Percentiles rank a stretch among this genome's conserved stretches.
phyloP scores from a whole-genome alignment of 2,888 invertebrate genomes.

The Sesia bembeciformis region DNA sequence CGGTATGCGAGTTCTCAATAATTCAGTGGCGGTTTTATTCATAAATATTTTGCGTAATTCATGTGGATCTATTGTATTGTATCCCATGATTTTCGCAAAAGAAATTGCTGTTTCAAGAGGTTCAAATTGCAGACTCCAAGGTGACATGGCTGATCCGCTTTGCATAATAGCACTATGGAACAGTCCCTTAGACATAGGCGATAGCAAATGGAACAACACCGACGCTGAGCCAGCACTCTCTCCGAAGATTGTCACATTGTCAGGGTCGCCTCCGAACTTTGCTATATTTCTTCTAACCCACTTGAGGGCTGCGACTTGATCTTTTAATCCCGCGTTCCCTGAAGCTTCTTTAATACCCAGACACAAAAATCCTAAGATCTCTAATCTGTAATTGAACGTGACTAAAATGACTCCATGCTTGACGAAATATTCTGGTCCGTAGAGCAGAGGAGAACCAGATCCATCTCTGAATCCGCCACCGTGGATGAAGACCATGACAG shows the following conservation, averaged over 20 bases:
- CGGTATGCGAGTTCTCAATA: conserved; percentile 42
- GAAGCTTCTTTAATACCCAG: conserved; percentile 55
- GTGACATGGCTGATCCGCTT: conserved; percentile 54
- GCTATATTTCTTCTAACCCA: conserved; percentile 52
- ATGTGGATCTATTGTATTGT: conserved; percentile 29
- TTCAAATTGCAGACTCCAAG: conserved; percentile 55
- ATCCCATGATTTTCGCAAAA: conserved; percentile 39
- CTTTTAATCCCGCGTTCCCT: conserved; percentile 58
- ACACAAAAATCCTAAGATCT: conserved; percentile 55
- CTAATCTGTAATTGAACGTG: conserved; percentile 56
- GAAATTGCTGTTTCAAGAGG: conserved; percentile 40
- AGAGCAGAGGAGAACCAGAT: conserved; percentile 46
- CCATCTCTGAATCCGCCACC: conserved; percentile 61
- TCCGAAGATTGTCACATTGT: conserved; percentile 54
- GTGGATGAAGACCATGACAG: conserved; percentile 63
- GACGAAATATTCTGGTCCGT: conserved; percentile 50
- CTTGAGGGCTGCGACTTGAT: conserved; percentile 50
- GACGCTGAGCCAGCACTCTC: conserved; percentile 63
- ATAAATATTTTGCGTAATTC: conserved; percentile 41
- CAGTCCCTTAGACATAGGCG: conserved; percentile 52
- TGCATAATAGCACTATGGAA: conserved; percentile 57
- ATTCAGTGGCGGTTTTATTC: conserved; percentile 23
- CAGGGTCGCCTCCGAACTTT: conserved; percentile 53
- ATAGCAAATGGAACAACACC: conserved; percentile 47
- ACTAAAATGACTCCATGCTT: conserved; percentile 49